Conservation (phyloP, 1,140 invertebrate species). For the Bombus ignitus region DNA sequence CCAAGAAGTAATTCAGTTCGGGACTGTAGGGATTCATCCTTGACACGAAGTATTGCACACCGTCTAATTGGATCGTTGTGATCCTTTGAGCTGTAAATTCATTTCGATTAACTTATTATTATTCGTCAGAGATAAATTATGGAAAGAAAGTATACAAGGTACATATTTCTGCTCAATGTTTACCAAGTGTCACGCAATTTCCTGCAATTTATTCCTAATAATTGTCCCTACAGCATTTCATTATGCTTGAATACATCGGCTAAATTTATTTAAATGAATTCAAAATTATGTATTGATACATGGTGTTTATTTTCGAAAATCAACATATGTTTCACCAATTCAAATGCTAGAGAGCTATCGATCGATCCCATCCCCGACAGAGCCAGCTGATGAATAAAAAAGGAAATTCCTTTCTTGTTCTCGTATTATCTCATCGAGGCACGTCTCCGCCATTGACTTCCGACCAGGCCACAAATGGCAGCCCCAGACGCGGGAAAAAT, state of each 20-base stretch:
- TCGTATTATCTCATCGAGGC: constrained; percentile 47
- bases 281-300: not conserved
- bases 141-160: not conserved
- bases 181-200: not conserved
- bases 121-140: not conserved
- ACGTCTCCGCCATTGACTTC: constrained; percentile 63
- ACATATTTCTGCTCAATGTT: not conserved
- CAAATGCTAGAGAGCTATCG: not conserved
- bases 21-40: constrained; percentile 94
- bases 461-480: constrained; percentile 65
- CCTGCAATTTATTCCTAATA: not conserved
- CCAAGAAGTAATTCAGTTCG: constrained; percentile 92
- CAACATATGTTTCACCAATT: not conserved
- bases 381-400: constrained; percentile 22
- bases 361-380: not conserved
- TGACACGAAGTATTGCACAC: constrained; percentile 93
- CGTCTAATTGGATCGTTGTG: constrained; percentile 92
- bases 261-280: not conserved
- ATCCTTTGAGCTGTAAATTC: constrained; percentile 89
- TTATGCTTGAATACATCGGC: not conserved
- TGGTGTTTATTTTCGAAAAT: too few relatives aligned
- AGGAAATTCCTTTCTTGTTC: constrained; percentile 26
- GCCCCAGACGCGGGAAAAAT: constrained; percentile 49
- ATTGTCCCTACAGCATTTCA: not conserved
- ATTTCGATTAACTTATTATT: not conserved